Evolutionary conservation across 2,113 vertebrate species (phyloP), one percentile per base, ranked within the genome.

Genomic region (Mobula birostris): DNA sequence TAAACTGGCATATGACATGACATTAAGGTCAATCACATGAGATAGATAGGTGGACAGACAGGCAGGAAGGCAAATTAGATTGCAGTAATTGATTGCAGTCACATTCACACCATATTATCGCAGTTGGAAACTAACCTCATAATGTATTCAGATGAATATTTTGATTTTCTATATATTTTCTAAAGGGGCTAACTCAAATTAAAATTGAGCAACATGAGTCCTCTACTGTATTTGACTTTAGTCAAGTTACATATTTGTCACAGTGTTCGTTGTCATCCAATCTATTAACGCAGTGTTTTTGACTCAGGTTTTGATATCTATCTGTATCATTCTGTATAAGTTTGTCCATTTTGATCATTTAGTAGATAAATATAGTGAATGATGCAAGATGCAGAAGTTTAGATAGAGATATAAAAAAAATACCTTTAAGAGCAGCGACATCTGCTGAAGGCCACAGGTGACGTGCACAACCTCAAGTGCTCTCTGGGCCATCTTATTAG

Each of bases 391-490:
- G 2, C 82, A 61, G 2, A 56, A 27, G 48, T 85, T 61, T 9
- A 61, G 82, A 36, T 17, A 90, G 85, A 8, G 85, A 90, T 63
- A 32, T 36, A 82, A 82, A 21, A 85, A 9, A 48, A 48, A 48
- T 48, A 61, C 9, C 7, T 85, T 7, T 85, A 61, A 90, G 85
- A 66, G 61, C 61, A 90, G 61, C 29, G 66, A 90, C 85, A 90
- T 90, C 85, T 90, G 85, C 61, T 32, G 61, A 66, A 90, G 61
- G 61, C 61, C 85, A 90, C 85, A 90, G 61, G 61, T 90, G 85
- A 90, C 14, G 29, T 66, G 29, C 61, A 32, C 61, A 90, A 17
- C 85, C 32, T 29, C 85, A 63, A n/a, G 58, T 32, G 85, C 85
- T 90, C 61, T 27, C 85, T 90, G 85, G n/a, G 61, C 85, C 58